These are phyloP conservation scores for Antheraea assamensis DNA, from an alignment of 2,888 invertebrate genomes.

Conservation along the genomic window DNA sequence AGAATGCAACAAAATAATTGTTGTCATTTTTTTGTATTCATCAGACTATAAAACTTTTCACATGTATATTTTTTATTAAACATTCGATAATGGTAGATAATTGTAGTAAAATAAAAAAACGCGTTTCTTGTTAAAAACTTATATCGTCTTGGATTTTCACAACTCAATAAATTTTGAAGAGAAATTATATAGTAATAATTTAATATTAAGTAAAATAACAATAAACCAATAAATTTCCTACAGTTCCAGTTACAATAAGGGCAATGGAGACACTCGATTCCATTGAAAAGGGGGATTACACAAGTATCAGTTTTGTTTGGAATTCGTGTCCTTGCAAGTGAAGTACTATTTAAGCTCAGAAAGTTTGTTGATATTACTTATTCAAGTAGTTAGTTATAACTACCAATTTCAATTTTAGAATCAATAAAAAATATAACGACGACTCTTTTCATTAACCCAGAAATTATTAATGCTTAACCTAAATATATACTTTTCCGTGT, in stretches of 20 bases:
- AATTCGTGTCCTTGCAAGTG: constrained; percentile 56
- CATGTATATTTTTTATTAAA: neutral
- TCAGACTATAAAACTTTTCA: neutral
- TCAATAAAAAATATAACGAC: neutral
- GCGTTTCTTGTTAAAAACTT: neutral
- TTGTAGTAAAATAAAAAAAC: neutral
- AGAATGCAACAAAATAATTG: neutral
- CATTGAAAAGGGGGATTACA: constrained; percentile 51
- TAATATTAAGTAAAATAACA: neutral
- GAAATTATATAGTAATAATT: neutral
- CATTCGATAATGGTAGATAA: neutral
- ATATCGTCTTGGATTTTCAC: neutral
- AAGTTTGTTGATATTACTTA: constrained; percentile 18
- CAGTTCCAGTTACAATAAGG: constrained; percentile 43
- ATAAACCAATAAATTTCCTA: constrained; percentile 16
- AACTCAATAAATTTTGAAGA: neutral
- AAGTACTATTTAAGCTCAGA: constrained; percentile 50
- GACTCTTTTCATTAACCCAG: neutral
- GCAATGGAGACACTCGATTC: constrained; percentile 47
- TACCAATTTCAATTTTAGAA: neutral
- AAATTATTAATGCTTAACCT: neutral
- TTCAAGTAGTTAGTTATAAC: constrained; percentile 9
- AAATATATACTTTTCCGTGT: neutral
- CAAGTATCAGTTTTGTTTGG: constrained; percentile 54
- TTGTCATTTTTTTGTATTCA: no score